These are phyloP conservation scores for Dryobates pubescens DNA, from an alignment of 2,797 vertebrate genomes.

Conservation along the genomic window DNA sequence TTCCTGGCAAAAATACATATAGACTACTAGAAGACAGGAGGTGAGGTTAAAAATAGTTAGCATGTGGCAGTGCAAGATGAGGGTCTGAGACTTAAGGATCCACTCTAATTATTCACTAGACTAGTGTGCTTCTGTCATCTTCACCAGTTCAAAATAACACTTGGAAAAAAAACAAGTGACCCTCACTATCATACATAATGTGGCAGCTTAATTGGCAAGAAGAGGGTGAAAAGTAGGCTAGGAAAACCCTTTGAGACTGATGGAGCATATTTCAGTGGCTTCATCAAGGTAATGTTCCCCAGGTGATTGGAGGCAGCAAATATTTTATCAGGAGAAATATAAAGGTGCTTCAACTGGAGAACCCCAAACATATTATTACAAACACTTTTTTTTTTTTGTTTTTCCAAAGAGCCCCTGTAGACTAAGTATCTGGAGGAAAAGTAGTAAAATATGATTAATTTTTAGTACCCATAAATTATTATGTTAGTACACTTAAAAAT, in stretches of 20 bases:
- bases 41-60: slow-evolving; percentile 89
- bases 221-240: slow-evolving; percentile 89
- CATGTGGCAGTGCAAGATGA: slow-evolving; percentile 85
- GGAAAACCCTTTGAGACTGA: slow-evolving; percentile 90
- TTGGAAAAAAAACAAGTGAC: slow-evolving; percentile 89
- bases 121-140: slow-evolving; percentile 89
- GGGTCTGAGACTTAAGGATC: slow-evolving; percentile 90
- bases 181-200: slow-evolving; percentile 96
- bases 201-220: slow-evolving; percentile 94
- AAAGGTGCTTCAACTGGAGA: slow-evolving; percentile 84
- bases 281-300: slow-evolving; percentile 92
- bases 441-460: slow-evolving; percentile 83
- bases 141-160: slow-evolving; percentile 84
- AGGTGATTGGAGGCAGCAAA: slow-evolving; percentile 92
- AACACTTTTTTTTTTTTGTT: slow-evolving; percentile 72
- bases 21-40: slow-evolving; percentile 38
- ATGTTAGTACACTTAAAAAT: slow-evolving; percentile 80
- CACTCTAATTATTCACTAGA: slow-evolving; percentile 92
- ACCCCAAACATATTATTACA: slow-evolving; percentile 79
- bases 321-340: slow-evolving; percentile 87
- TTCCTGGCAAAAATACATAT: slow-evolving; percentile 44
- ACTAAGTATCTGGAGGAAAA: slow-evolving; percentile 83
- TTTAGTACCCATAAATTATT: slow-evolving; percentile 86
- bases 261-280: slow-evolving; percentile 92
- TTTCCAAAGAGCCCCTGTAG: slow-evolving; percentile 76